phyloP scores from a whole-genome alignment of 2,888 invertebrate species.

The Stegophylla sp. region DNA sequence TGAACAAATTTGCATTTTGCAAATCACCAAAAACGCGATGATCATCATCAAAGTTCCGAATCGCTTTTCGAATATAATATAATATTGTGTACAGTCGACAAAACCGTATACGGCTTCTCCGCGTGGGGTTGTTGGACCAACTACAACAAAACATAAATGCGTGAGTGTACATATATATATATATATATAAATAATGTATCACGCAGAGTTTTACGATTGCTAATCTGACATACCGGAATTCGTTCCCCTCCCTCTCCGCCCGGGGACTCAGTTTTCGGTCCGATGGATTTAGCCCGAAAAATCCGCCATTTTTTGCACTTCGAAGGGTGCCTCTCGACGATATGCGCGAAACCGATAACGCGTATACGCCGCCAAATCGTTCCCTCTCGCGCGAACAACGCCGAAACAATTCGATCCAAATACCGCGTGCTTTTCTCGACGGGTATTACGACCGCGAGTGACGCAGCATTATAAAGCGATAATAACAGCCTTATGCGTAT shows the following conservation, averaged over 20 bases:
- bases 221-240: slow-evolving; percentile 47
- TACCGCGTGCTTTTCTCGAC: too few species aligned
- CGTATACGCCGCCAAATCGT: too few species aligned
- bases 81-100: not conserved
- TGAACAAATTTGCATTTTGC: too few species aligned
- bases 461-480: too few species aligned
- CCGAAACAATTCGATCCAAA: too few species aligned
- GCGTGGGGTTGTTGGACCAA: not conserved
- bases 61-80: too few species aligned
- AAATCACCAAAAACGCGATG: too few species aligned
- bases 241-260: not conserved
- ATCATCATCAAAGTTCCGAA: too few species aligned
- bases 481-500: too few species aligned
- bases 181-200: not conserved
- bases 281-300: slow-evolving; percentile 27
- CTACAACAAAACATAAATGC: not conserved
- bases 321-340: slow-evolving; percentile 42
- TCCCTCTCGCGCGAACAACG: too few species aligned
- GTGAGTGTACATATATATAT: too few species aligned
- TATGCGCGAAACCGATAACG: slow-evolving; percentile 43
- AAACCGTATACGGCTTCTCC: not conserved
- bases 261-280: slow-evolving; percentile 22
- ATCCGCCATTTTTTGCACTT: slow-evolving; percentile 48
- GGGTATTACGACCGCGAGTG: too few species aligned
- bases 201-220: slow-evolving; percentile 15